Conservation (phyloP, 1,140 invertebrate genomes). For the Chrysomallon squamiferum region DNA sequence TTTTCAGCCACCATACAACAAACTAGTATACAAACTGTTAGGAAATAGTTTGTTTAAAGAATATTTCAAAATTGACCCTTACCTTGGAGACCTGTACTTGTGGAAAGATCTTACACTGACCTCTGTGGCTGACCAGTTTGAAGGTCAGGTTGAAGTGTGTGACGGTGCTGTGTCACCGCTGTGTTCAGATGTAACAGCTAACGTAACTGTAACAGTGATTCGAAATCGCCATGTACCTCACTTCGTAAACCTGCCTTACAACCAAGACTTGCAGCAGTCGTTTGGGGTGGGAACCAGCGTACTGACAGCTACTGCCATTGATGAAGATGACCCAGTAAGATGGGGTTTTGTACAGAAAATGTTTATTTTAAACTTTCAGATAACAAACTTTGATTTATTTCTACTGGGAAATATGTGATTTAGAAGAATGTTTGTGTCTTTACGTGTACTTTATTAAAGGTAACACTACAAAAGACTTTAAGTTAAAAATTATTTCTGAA, state of each 20-base stretch:
- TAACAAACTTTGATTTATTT: too few species aligned
- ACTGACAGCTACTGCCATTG: slow-evolving; percentile 24
- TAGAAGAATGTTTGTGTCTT: too few species aligned
- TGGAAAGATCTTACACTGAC: background rate
- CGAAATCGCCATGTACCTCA: slow-evolving; percentile 39
- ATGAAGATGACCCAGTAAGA: slow-evolving; percentile 31
- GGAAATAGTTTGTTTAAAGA: background rate
- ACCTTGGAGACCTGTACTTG: background rate
- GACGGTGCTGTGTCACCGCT: slow-evolving; percentile 26
- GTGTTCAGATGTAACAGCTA: slow-evolving; percentile 10
- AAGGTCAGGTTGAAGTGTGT: slow-evolving; percentile 20
- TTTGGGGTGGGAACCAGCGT: slow-evolving; percentile 16
- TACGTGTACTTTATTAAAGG: too few species aligned
- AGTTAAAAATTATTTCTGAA: too few species aligned
- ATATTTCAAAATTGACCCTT: background rate
- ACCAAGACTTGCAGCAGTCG: slow-evolving; percentile 10
- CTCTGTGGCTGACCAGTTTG: background rate
- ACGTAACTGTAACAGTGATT: slow-evolving; percentile 33
- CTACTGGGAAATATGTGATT: too few species aligned
- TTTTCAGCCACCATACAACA: slow-evolving; percentile 35
- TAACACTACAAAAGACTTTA: too few species aligned
- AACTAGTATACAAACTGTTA: slow-evolving; percentile 17
- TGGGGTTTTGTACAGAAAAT: too few species aligned
- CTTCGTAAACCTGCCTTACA: slow-evolving; percentile 36
- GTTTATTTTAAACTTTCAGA: too few species aligned